These are phyloP conservation scores for Bursaphelenchus mucronatus DNA, from an alignment of 1,140 invertebrate genomes.

Conservation along the genomic window DNA sequence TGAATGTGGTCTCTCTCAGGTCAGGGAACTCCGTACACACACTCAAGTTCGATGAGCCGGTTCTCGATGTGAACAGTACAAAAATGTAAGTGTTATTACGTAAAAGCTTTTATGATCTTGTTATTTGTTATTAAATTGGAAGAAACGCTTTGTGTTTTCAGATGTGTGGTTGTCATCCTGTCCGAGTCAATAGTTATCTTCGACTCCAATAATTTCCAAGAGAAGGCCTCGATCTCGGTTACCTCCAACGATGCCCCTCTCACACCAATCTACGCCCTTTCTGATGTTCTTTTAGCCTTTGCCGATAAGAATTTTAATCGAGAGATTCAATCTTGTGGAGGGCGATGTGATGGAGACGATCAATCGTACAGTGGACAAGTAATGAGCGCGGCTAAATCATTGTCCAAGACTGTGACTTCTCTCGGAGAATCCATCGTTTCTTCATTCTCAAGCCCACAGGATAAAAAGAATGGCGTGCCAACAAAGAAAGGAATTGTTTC, in stretches of 20 bases:
- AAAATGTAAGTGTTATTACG: slow-evolving; percentile 63
- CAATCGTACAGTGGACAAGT: slow-evolving; percentile 91
- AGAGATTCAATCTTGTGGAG: slow-evolving; percentile 78
- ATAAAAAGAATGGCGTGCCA: slow-evolving; percentile 14
- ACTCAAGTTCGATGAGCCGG: slow-evolving; percentile 84
- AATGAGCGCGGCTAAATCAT: slow-evolving; percentile 83
- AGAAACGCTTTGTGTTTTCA: slow-evolving; percentile 42
- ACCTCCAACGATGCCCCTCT: slow-evolving; percentile 29
- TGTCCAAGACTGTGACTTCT: slow-evolving; percentile 67
- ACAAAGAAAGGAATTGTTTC: too few species aligned
- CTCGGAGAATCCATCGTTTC: slow-evolving; percentile 83
- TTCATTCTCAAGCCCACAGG: slow-evolving; percentile 30
- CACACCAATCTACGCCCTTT: slow-evolving; percentile 81
- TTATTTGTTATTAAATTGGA: neutral
- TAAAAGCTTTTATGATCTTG: slow-evolving; percentile 22
- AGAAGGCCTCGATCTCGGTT: slow-evolving; percentile 78
- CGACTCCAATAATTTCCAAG: slow-evolving; percentile 79
- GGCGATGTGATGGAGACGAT: slow-evolving; percentile 69
- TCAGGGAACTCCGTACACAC: slow-evolving; percentile 77
- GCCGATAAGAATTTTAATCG: slow-evolving; percentile 78
- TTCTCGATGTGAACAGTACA: slow-evolving; percentile 77
- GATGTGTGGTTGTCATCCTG: slow-evolving; percentile 76
- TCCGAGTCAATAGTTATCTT: slow-evolving; percentile 83
- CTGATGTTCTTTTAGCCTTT: slow-evolving; percentile 69
- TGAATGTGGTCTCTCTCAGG: slow-evolving; percentile 82